Evolutionary conservation across 2,888 invertebrate genomes (phyloP), one percentile per base, ranked within the genome.

Genomic region (Hirudinaria manillensis): DNA sequence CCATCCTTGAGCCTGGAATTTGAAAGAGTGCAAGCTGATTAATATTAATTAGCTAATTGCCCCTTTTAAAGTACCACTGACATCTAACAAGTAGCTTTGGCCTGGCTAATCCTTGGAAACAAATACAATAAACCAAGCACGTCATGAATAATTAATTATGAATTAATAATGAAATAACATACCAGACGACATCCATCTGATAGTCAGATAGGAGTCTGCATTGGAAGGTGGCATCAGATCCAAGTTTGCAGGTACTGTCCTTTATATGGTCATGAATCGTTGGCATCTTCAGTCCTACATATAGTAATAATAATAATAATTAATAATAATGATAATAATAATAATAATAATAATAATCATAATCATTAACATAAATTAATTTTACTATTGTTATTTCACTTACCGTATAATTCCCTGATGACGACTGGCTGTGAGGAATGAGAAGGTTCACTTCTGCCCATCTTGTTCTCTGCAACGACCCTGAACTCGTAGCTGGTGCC

Each of bases 361-460:
- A 21, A 10, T 61, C 19, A 61, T n/a, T 61, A n/a, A n/a, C n/a
- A n/a, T 61, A 27, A 61, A 29, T 16, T 61, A 29, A 7, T 27
- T 61, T n/a, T 21, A 3, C 10, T 16, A 27, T 61, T 61, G 24
- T 10, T 7, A 61, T 27, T n/a, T n/a, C 6, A 61, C 61, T 10
- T 29, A 78, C 78, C 71, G 21, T 77, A 74, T 1, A 76, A 51
- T 24, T 78, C 78, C 32, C 80, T 66, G 67, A 78, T 72, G 61
- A 80, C 75, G 24, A 80, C 78, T 10, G 79, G 74, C 3, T 61
- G 55, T 4, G 78, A 76, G 3, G 77, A 53, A 7, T 32, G 65
- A 3, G 80, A 79, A 2, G 80, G 77, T 0, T 81, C 80, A 27
- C 81, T 79, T 32, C 76, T 66, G 24, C 94, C 94, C 83, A 92